These are phyloP conservation scores for Pagrus major DNA, from an alignment of 2,113 vertebrate genomes.

Conservation along the genomic window DNA sequence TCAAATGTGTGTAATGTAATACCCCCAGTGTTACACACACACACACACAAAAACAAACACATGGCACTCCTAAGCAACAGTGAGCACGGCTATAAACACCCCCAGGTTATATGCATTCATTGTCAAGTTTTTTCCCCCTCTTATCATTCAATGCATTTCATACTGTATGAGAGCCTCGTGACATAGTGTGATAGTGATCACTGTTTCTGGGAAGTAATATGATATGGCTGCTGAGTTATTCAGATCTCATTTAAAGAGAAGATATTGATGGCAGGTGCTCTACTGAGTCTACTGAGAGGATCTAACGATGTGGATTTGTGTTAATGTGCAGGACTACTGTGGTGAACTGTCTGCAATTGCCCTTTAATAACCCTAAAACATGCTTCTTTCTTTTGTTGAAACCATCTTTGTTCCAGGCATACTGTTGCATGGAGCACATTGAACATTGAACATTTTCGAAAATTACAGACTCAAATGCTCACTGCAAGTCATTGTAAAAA, in stretches of 20 bases:
- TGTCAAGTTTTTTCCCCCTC: neutral
- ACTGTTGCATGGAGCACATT: neutral
- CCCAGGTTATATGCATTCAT: neutral
- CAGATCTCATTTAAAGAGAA: neutral
- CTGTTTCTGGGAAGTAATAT: neutral
- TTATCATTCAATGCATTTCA: neutral
- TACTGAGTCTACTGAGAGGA: neutral
- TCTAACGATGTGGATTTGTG: constrained; percentile 8
- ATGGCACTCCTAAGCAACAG: neutral
- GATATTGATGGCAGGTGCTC: neutral
- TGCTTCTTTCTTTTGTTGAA: neutral
- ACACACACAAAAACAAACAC: neutral
- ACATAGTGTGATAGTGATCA: neutral
- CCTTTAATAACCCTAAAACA: neutral
- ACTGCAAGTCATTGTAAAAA: neutral
- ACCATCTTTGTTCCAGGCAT: neutral
- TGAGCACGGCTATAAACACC: neutral
- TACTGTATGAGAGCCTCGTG: neutral
- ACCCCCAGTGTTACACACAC: neutral
- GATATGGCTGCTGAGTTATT: neutral
- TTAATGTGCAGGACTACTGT: neutral
- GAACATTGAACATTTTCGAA: neutral
- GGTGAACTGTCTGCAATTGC: neutral
- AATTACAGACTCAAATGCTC: neutral
- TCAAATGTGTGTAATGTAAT: neutral